Conservation (phyloP, 2,113 vertebrate genomes). For the Sminthopsis crassicaudata region DNA sequence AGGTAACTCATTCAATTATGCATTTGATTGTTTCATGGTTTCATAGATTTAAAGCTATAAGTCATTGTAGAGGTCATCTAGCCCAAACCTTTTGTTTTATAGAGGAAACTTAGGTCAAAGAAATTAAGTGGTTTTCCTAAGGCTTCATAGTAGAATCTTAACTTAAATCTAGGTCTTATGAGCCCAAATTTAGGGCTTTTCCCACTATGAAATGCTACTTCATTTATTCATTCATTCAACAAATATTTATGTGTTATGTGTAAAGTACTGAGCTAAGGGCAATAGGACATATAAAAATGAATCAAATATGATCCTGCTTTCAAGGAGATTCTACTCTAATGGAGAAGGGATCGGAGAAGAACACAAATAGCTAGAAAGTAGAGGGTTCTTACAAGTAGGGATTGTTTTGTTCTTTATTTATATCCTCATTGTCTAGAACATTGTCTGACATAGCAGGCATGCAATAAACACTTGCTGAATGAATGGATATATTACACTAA, state of each 20-base stretch:
- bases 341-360: background rate
- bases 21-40: background rate
- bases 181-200: background rate
- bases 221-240: background rate
- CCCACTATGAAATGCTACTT: background rate
- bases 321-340: background rate
- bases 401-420: background rate
- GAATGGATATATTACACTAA: background rate
- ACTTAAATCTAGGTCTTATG: background rate
- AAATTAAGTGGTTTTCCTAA: background rate
- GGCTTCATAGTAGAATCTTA: background rate
- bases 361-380: background rate
- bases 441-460: background rate
- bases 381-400: background rate
- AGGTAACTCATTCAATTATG: background rate
- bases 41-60: background rate
- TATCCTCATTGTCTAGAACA: background rate
- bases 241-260: background rate
- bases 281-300: background rate
- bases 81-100: background rate
- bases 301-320: background rate
- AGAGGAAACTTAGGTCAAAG: background rate
- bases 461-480: background rate
- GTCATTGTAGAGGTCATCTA: background rate
- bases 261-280: background rate